Evolutionary conservation across 2,888 invertebrate genomes (phyloP), one percentile per base, ranked within the genome.

Genomic region (Gandaritis pyraliata): DNA sequence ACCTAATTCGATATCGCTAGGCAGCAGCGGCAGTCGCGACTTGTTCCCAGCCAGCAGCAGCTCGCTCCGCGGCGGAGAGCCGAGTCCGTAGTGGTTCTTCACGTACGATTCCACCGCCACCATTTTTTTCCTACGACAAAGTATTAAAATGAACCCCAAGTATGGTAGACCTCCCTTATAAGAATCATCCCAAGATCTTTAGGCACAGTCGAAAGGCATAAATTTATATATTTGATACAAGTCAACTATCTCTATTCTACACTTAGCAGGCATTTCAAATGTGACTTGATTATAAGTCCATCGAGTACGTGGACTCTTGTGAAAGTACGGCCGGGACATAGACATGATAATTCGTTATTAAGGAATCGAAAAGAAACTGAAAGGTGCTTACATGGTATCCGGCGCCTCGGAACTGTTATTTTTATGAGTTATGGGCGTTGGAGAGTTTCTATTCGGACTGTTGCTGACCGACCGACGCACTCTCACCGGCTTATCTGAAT

Each of bases 101-200:
- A 85, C 75, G 72, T 87, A 83, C n/a, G 84, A 76, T 68, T 86
- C 87, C 57, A 83, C 82, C n/a, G 79, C 79, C 58, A 78, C 80
- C 79, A 82, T 83, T 68, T 83, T 87, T 71, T 82, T 81, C 66
- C 80, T 85, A 68, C 76, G 79, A 69, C 4, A 58, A 33, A 45
- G 30, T 6, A n/a, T n/a, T 1, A 3, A 13, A 29, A 47, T 29
- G 7, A 47, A 41, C 15, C 23, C 23, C 23, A 23, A 23, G 6
- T 6, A 23, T 23, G 23, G 6, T 23, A n/a, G n/a, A n/a, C n/a
- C n/a, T n/a, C n/a, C n/a, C n/a, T n/a, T n/a, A n/a, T n/a, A n/a
- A n/a, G n/a, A n/a, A n/a, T n/a, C n/a, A n/a, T n/a, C n/a, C n/a
- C n/a, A n/a, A n/a, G n/a, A n/a, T n/a, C n/a, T n/a, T n/a, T n/a